These are phyloP conservation scores for Todiramphus saurophagus DNA, from an alignment of 2,113 vertebrate genomes.

Conservation along the genomic window DNA sequence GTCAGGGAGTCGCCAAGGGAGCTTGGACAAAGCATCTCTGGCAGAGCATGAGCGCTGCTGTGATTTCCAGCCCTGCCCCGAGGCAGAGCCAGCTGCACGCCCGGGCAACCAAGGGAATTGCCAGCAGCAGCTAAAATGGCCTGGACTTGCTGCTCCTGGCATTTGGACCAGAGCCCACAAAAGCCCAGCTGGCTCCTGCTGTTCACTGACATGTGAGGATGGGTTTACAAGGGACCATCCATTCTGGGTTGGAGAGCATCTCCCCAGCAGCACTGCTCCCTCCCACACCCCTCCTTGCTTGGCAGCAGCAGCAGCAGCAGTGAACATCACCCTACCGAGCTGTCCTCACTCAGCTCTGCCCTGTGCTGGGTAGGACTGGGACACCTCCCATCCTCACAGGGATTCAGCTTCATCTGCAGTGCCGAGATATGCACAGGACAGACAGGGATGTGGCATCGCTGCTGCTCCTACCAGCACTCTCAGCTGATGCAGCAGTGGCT, in stretches of 20 bases:
- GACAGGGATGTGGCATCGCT: accelerated
- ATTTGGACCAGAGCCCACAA: not conserved
- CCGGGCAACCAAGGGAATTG: not conserved
- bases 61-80: not conserved
- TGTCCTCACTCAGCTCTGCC: not conserved
- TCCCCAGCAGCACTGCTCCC: not conserved
- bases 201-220: not conserved
- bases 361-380: not conserved
- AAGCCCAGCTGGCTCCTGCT: not conserved
- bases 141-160: not conserved
- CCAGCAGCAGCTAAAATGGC: not conserved
- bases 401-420: not conserved
- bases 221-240: not conserved
- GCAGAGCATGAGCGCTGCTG: accelerated
- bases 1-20: not conserved
- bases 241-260: not conserved
- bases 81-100: not conserved
- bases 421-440: not conserved
- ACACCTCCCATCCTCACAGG: not conserved
- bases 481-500: no score
- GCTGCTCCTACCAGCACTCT: not conserved
- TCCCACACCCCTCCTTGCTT: not conserved
- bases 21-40: not conserved
- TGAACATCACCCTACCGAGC: not conserved
- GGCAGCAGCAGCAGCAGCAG: not conserved